Base-by-base conservation (phyloP, 2,797 vertebrate species). In the Poecile montanus region DNA sequence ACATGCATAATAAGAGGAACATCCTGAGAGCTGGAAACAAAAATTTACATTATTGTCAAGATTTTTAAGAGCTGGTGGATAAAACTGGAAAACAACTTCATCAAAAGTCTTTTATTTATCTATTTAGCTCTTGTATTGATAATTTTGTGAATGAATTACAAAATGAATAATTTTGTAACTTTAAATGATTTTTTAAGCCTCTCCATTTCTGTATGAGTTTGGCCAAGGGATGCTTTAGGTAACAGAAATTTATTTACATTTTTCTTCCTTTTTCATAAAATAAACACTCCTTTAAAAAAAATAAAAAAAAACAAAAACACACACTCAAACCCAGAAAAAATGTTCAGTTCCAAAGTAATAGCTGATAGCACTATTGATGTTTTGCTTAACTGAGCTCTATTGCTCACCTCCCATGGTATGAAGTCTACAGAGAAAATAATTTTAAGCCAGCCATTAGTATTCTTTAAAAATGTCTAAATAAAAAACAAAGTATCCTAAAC, bases 361-460 rank as follows among this genome's bases (percentile, higher is more conserved):
- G 40, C 48, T 72, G 36, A 83, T 30, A 36, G 47, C 15, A 81
- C 63, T 74, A 50, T 25, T 50, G 13, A 68, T 56, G 7, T 50
- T 84, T 77, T 78, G 19, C 36, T 91, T 85, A 75, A 38, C 36
- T 97, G 95, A 68, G 87, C 91, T 48, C 45, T 97, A 65, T 89
- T 93, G 51, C 60, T 96, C 36, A 93, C 85, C 54, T 97, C 77
- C 74, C 94, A 93, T 60, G 77, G 80, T 95, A 97, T 71, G 97
- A 97, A 90, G 92, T 96, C 75, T 97, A 95, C 57, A 88, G 95
- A 93, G 94, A 97, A 70, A 87, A 96, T 85, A 0, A 77, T 97
- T 51, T 27, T 97, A 83, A 96, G 92, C 72, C 97, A 95, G 48
- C 67, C 95, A 7, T 94, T 97, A 94, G 34, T 96, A 32, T 97